Base-by-base conservation (phyloP, 2,113 vertebrate species). In the Oryzias celebensis region DNA sequence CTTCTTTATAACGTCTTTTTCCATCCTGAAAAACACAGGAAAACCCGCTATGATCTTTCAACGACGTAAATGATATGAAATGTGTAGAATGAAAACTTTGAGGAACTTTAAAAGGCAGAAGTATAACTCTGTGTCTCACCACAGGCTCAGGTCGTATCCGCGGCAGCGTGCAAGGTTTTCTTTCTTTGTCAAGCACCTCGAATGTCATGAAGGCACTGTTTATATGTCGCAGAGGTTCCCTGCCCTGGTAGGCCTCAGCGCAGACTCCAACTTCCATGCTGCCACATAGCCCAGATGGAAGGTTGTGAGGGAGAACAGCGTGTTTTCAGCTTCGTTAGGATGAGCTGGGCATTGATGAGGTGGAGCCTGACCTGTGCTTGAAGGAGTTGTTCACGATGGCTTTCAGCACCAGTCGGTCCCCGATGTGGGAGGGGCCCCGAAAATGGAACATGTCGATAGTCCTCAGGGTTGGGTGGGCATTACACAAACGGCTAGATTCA, bases 361-460 rank as follows among this genome's bases (percentile, higher is more conserved):
- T 5, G 51, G 6, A 56, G n/a, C 55, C 62, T 79, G 56, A 95
- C 97, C 96, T 98, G 78, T 97, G 90, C 71, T 96, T 97, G 85
- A 98, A 99, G 63, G 95, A 56, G 0, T 99, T 98, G 90, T 99
- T 99, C 52, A 99, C 95, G 0, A 99, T 98, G 78, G 97, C 94
- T 85, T 97, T 97, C 69, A 98, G 88, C 18, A 96, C 92, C 77
- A 99, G 88, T 18, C 95, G 94, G 78, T 98, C 97, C 5, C 97
- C 97, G 0, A 98, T 94, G 41, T 98, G 94, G 0, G 97, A 98
- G 0, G 96, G 97, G 16, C 94, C 97, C 24, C 95, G 92, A 44
- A 98, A 99, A 82, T 98, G 95, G 87, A 99, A 99, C 97, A 99
- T 99, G 89, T 99, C 97, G 0, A 99, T 98, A 71, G 91, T 83